These are phyloP conservation scores for Luehdorfia chinensis DNA, from an alignment of 1,140 invertebrate genomes.

Conservation along the genomic window DNA sequence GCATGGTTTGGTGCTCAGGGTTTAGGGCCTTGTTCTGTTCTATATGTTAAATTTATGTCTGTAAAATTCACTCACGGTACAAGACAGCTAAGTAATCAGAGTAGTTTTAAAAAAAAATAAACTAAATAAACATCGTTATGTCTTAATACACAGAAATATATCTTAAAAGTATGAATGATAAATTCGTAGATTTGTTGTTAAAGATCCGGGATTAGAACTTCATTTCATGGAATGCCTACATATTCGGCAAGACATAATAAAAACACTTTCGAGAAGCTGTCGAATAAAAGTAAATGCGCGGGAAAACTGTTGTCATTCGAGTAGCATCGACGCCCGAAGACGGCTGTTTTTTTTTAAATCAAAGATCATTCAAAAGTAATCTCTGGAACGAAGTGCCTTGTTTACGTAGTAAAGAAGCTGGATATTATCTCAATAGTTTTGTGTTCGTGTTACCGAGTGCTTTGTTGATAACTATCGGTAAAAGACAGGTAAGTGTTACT, in stretches of 20 bases:
- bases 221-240: neutral
- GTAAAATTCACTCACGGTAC: too few relatives aligned
- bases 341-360: constrained; percentile 23
- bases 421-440: neutral
- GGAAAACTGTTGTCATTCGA: constrained; percentile 35
- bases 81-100: too few relatives aligned
- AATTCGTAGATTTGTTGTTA: too few relatives aligned
- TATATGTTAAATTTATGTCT: too few relatives aligned
- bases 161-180: too few relatives aligned
- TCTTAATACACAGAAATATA: too few relatives aligned
- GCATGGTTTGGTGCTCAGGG: too few relatives aligned
- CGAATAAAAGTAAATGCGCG: constrained; percentile 36
- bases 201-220: constrained; percentile 2
- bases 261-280: constrained; percentile 27
- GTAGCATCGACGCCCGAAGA: constrained; percentile 23
- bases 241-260: constrained; percentile 17
- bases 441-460: constrained; percentile 3
- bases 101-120: too few relatives aligned
- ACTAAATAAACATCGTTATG: too few relatives aligned
- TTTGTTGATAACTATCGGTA: constrained; percentile 4
- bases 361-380: constrained; percentile 6
- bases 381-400: neutral
- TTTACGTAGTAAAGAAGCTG: constrained; percentile 8
- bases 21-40: too few relatives aligned
- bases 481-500: too few relatives aligned